Evolutionary conservation across 2,113 vertebrate genomes (phyloP).

Genomic region (Synodontis membranacea): DNA sequence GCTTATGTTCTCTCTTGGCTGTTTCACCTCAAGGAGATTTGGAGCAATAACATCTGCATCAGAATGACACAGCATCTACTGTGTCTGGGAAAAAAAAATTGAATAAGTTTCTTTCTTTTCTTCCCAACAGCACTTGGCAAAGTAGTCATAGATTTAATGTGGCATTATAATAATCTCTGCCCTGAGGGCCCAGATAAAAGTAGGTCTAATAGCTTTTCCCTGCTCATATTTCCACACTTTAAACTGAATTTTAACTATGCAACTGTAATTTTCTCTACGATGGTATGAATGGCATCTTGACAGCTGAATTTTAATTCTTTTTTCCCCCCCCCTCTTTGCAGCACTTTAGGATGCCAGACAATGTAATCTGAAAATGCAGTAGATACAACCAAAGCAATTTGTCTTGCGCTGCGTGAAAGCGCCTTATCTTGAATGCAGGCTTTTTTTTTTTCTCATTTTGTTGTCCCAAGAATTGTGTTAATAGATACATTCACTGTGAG

Average conservation of each 20-base stretch:
- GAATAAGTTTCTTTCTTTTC: background rate
- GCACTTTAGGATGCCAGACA: conserved; percentile 42
- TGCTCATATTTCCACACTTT: conserved; percentile 25
- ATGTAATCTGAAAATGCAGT: conserved; percentile 55
- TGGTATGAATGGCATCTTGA: conserved; percentile 53
- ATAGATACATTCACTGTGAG: conserved; percentile 57
- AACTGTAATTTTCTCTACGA: conserved; percentile 30
- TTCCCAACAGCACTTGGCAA: background rate
- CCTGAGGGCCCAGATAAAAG: background rate
- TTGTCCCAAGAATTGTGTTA: conserved; percentile 54
- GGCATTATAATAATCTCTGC: conserved; percentile 29
- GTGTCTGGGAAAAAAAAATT: background rate
- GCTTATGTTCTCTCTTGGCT: background rate
- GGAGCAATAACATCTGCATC: background rate
- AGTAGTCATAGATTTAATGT: conserved; percentile 32
- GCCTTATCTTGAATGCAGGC: conserved; percentile 52
- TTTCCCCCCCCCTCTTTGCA: conserved; percentile 49
- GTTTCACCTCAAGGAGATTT: conserved; percentile 5
- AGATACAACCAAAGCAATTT: conserved; percentile 57
- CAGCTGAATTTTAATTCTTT: conserved; percentile 52
- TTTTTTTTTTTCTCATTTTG: conserved; percentile 44
- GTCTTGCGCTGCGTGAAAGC: conserved; percentile 50
- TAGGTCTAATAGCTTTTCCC: conserved; percentile 20
- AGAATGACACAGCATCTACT: conserved; percentile 1
- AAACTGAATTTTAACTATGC: conserved; percentile 40